Base-by-base conservation (phyloP, 2,113 vertebrate genomes). In the Rhinopithecus roxellana region DNA sequence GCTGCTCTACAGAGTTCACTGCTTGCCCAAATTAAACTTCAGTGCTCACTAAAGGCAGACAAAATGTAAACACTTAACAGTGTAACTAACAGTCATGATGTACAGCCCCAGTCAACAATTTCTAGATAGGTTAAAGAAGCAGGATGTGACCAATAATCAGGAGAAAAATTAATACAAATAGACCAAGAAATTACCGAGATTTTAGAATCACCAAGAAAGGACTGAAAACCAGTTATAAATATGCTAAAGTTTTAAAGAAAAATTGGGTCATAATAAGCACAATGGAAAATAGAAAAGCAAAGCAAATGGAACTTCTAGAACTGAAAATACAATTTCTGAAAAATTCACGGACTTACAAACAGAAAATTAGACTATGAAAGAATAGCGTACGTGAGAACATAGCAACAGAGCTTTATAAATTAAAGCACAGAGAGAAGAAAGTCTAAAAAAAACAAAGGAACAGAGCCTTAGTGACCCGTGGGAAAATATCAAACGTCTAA, bases 21-120 rank as follows among this genome's bases (percentile, higher is more conserved):
- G 12, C 50, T 69, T 75, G 50, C 14, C 25, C 23, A 12, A 61
- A 38, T 40, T 48, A 59, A 72, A 93, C 43, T 67, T 89, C n/a
- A 83, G 11, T 78, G 25, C 38, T 88, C 43, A 40, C 38, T 96
- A 86, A 86, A 97, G 57, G 57, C 94, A 92, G 81, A 40, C 48
- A 83, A 79, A 79, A 74, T 79, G 8, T 23, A 87, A 86, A 23
- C 81, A n/a, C 22, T 74, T 72, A 74, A 50, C 27, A 81, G 11
- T 78, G 27, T 77, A 61, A 79, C n/a, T 80, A 88, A 84, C 50
- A 80, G 27, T 61, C 59, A 67, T 57, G 59, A 80, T 81, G 40
- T 38, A 45, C 70, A 89, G 25, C 50, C 8, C 80, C 50, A 75
- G n/a, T 67, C 3, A 89, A 82, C 86, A 90, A 81, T 77, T 79